Conservation (phyloP, 2,797 vertebrate species). For the Ctenopoma multispine region DNA sequence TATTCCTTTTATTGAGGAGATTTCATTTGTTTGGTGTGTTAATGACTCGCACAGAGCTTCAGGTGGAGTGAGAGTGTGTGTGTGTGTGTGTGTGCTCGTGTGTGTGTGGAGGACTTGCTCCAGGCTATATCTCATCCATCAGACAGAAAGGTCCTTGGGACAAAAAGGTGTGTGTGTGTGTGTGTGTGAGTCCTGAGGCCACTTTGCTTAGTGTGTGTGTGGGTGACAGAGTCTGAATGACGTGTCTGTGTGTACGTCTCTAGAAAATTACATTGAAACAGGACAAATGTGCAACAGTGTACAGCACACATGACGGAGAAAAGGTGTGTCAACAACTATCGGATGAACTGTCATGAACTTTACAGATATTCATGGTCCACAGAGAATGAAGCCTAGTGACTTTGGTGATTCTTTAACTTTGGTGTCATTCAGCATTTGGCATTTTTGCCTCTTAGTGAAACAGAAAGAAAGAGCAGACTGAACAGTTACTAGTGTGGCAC, state of each 20-base stretch:
- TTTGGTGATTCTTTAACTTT: too few relatives aligned
- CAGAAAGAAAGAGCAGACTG: too few relatives aligned
- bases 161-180: background rate
- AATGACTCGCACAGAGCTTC: constrained; percentile 53
- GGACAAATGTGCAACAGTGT: too few relatives aligned
- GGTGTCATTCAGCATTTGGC: too few relatives aligned
- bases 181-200: constrained; percentile 28
- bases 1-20: constrained; percentile 52
- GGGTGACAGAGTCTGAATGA: background rate
- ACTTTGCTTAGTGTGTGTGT: constrained; percentile 7
- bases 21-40: constrained; percentile 66
- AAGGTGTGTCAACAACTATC: too few relatives aligned
- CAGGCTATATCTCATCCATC: constrained; percentile 52
- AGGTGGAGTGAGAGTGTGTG: constrained; percentile 34
- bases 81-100: constrained; percentile 34
- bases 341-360: too few relatives aligned
- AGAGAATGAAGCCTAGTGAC: too few relatives aligned
- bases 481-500: too few relatives aligned
- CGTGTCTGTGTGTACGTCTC: background rate
- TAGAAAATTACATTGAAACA: too few relatives aligned
- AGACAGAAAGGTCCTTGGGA: constrained; percentile 36
- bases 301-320: too few relatives aligned
- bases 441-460: too few relatives aligned
- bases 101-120: constrained; percentile 2
- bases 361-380: too few relatives aligned